Evolutionary conservation across 1,140 invertebrate species (phyloP), one percentile per base, ranked within the genome.

Genomic region (Cepaea nemoralis): DNA sequence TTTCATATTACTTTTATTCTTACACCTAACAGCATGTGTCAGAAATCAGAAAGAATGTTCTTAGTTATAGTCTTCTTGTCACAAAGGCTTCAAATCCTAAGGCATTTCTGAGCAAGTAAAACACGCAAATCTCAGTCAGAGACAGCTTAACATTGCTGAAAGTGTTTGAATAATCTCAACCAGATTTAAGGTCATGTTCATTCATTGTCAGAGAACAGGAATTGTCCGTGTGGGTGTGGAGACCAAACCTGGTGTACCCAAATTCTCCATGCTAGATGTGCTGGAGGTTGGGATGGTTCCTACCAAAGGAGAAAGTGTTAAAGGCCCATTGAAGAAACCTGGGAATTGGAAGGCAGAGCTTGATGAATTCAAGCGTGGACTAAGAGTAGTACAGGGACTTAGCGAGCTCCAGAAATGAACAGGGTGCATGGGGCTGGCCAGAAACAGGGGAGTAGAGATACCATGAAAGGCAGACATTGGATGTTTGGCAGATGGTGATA

Each of bases 381-480:
- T 89, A 55, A 89, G 83, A 10, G 89, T 88, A 45, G 87, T 85
- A 3, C 87, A 86, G 0, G 89, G 88, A 79, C 86, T 88, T 0
- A 90, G 81, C 1, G 89, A 90, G 55, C 87, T 89, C 89, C 89
- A 90, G 80, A 90, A 90, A 76, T 88, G 86, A 27, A 90, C 83
- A 12, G 86, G 85, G 59, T 85, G 84, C 67, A 88, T 85, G 50
- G 88, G 88, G 85, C 87, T 88, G 19, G 87, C 75, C 12, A 88
- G 69, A 35, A 89, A 80, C 35, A 89, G 63, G 6, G 89, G 87
- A 10, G 87, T 88, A 14, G 80, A 80, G 42, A 87, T 39, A 24
- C 71, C 67, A 80, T 73, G 67, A 78, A 73, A 63, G 76, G 77
- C 63, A 69, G 81, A 45, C 70, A 81, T 55, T 33, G 82, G 83